phyloP scores from a whole-genome alignment of 2,797 vertebrate species.

The Argentina silus region DNA sequence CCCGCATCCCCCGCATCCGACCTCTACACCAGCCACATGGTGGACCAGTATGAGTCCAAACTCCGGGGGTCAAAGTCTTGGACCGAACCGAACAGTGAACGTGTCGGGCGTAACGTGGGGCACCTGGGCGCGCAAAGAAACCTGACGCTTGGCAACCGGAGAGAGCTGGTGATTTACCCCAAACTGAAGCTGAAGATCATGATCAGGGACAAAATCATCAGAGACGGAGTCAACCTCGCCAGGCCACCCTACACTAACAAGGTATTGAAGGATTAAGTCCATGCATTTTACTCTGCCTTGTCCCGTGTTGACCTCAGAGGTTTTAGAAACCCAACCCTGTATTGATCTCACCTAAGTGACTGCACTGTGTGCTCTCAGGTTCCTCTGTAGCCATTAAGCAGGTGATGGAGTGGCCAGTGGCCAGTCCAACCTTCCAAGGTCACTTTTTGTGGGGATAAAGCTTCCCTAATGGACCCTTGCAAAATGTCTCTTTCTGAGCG shows the following conservation, averaged over 20 bases:
- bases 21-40: slow-evolving; percentile 74
- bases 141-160: slow-evolving; percentile 74
- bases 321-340: slow-evolving; percentile 38
- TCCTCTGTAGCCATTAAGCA: slow-evolving; percentile 26
- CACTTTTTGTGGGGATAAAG: slow-evolving; percentile 7
- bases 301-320: slow-evolving; percentile 14
- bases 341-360: slow-evolving; percentile 50
- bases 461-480: not conserved
- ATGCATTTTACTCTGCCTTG: not conserved
- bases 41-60: slow-evolving; percentile 79
- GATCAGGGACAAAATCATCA: slow-evolving; percentile 95
- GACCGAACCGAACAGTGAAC: slow-evolving; percentile 74
- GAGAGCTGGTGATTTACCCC: slow-evolving; percentile 86
- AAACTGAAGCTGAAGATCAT: slow-evolving; percentile 96
- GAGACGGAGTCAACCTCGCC: slow-evolving; percentile 91
- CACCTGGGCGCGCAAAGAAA: slow-evolving; percentile 73
- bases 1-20: slow-evolving; percentile 72
- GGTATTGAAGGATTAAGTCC: slow-evolving; percentile 77
- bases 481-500: not conserved
- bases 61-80: slow-evolving; percentile 80
- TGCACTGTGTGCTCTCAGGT: slow-evolving; percentile 34
- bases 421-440: slow-evolving; percentile 22
- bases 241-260: slow-evolving; percentile 91
- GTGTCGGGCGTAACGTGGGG: slow-evolving; percentile 65
- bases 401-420: slow-evolving; percentile 30